These are phyloP conservation scores for Plusia festucae DNA, from an alignment of 2,888 invertebrate species.

Conservation along the genomic window DNA sequence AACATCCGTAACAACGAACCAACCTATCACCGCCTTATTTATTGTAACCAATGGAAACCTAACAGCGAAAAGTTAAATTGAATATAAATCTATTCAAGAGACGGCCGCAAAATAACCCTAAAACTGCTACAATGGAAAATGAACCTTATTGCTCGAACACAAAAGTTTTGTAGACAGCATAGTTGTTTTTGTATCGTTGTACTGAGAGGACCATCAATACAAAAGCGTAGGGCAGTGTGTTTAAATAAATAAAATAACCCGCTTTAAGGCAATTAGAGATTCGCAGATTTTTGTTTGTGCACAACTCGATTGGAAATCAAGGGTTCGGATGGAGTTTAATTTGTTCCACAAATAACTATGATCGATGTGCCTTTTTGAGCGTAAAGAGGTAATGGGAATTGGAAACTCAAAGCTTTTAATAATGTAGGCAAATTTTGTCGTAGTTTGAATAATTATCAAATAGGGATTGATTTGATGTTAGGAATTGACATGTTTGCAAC, in stretches of 20 bases:
- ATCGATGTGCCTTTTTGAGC: constrained; percentile 13
- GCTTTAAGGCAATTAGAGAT: constrained; percentile 68
- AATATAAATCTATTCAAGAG: constrained; percentile 69
- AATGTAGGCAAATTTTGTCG: neutral
- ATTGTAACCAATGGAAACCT: constrained; percentile 66
- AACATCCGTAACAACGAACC: constrained; percentile 39
- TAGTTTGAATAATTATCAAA: neutral
- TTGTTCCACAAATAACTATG: constrained; percentile 19
- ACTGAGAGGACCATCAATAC: constrained; percentile 63
- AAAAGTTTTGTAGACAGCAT: constrained; percentile 6
- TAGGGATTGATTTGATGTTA: neutral
- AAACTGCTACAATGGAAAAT: neutral
- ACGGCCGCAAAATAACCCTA: constrained; percentile 38
- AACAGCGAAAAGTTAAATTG: constrained; percentile 73
- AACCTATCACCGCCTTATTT: constrained; percentile 59
- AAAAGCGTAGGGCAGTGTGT: constrained; percentile 60
- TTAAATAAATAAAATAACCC: constrained; percentile 74
- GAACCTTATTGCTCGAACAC: neutral
- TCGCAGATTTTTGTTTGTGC: constrained; percentile 56
- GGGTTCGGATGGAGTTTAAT: constrained; percentile 18
- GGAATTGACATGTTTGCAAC: neutral
- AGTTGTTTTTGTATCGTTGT: constrained; percentile 19
- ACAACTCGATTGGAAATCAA: constrained; percentile 49
- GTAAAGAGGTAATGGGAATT: neutral
- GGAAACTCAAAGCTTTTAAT: neutral